These are phyloP conservation scores for Scaptodrosophila latifasciaeformis DNA, from an alignment of 2,888 invertebrate genomes.

Conservation along the genomic window DNA sequence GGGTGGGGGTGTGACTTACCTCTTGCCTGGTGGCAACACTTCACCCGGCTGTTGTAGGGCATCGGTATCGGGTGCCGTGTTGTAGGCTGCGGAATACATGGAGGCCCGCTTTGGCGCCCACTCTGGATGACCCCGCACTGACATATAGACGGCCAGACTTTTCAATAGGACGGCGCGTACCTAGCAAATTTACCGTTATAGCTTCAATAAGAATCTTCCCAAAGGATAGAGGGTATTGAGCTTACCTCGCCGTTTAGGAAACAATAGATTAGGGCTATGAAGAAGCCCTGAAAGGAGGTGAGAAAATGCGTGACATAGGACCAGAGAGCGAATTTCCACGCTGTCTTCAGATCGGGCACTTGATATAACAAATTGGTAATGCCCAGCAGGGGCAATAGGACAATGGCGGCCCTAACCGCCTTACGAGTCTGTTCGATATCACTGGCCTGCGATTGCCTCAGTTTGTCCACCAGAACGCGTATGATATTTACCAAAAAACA, in stretches of 20 bases:
- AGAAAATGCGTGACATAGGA: constrained; percentile 86
- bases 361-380: constrained; percentile 86
- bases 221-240: constrained; percentile 3
- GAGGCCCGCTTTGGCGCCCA: constrained; percentile 74
- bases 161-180: constrained; percentile 76
- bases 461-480: constrained; percentile 84
- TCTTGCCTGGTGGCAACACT: constrained; percentile 37
- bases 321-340: constrained; percentile 86
- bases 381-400: constrained; percentile 86
- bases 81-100: constrained; percentile 73
- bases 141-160: constrained; percentile 75
- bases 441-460: constrained; percentile 83
- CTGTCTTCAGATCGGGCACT: constrained; percentile 81
- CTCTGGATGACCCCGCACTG: constrained; percentile 73
- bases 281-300: constrained; percentile 89
- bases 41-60: constrained; percentile 60
- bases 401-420: constrained; percentile 86
- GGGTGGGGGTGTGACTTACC: constrained; percentile 37
- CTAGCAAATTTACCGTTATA: constrained; percentile 48
- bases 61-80: constrained; percentile 74
- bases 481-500: constrained; percentile 87
- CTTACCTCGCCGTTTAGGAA: constrained; percentile 89
- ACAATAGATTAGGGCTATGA: constrained; percentile 87
- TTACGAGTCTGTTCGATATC: constrained; percentile 87
- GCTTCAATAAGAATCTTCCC: not conserved